Evolutionary conservation across 2,888 invertebrate genomes (phyloP).

Genomic region (Omphaloscelis lunosa): DNA sequence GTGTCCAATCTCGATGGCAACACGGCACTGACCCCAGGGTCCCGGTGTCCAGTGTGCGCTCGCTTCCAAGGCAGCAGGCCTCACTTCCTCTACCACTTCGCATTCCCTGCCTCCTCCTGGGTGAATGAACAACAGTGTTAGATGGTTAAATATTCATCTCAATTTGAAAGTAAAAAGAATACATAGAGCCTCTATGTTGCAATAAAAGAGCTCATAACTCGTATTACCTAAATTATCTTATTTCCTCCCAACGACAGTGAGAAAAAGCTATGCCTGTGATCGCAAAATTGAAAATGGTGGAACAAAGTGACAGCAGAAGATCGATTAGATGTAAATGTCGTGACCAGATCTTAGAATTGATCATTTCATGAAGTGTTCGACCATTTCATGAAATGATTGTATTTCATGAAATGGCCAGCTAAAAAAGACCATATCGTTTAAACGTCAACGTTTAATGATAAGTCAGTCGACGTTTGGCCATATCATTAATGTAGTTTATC

Average conservation of each 20-base stretch:
- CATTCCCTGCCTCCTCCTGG: slow-evolving; percentile 87
- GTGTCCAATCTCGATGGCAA: slow-evolving; percentile 82
- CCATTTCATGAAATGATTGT: too few relatives aligned
- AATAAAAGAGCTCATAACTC: neutral
- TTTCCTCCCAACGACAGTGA: neutral
- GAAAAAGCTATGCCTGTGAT: neutral
- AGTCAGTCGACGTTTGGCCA: too few relatives aligned
- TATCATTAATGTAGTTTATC: too few relatives aligned
- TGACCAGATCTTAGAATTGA: too few relatives aligned
- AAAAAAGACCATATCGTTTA: too few relatives aligned
- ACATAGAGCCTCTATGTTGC: neutral
- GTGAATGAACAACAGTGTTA: neutral
- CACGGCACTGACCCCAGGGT: slow-evolving; percentile 87
- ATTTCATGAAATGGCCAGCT: too few relatives aligned
- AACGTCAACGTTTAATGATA: too few relatives aligned
- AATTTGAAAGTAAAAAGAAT: neutral
- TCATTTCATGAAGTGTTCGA: too few relatives aligned
- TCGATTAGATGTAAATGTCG: neutral
- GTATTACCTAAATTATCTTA: neutral
- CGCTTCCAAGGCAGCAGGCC: slow-evolving; percentile 84
- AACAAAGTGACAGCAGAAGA: neutral
- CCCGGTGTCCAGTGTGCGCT: slow-evolving; percentile 90
- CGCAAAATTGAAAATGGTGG: neutral
- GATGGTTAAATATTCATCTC: neutral
- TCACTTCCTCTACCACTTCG: slow-evolving; percentile 86